Percentiles rank a stretch among this genome's conserved stretches.
These are phyloP conservation scores for Pholis gunnellus DNA, from an alignment of 2,113 vertebrate genomes.

Conservation along the genomic window DNA sequence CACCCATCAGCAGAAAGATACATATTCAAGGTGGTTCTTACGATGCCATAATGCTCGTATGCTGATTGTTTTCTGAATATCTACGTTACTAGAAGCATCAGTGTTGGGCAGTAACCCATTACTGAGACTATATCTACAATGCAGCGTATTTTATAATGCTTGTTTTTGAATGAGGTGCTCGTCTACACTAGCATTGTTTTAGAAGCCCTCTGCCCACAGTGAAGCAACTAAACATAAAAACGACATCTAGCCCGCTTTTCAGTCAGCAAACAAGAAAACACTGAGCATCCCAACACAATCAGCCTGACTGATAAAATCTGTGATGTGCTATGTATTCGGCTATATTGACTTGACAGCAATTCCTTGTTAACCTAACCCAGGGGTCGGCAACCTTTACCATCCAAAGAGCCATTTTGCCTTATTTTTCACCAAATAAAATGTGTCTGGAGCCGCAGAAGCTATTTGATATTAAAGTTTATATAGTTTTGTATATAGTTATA, in stretches of 20 bases:
- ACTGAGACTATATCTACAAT: background rate
- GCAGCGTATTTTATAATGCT: background rate
- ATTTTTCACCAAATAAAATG: too few relatives aligned
- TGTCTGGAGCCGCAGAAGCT: too few relatives aligned
- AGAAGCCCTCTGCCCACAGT: background rate
- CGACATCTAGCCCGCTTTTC: background rate
- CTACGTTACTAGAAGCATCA: background rate
- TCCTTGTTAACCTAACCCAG: too few relatives aligned
- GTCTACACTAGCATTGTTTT: background rate
- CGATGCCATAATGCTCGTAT: conserved; percentile 4
- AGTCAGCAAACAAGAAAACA: background rate
- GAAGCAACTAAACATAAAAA: background rate
- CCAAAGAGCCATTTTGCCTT: too few relatives aligned
- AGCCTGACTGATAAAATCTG: background rate
- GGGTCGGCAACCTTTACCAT: too few relatives aligned
- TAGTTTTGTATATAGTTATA: too few relatives aligned
- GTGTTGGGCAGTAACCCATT: background rate
- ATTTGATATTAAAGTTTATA: too few relatives aligned
- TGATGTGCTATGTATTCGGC: too few relatives aligned
- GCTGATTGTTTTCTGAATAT: conserved; percentile 5
- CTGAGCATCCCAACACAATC: background rate
- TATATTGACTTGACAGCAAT: too few relatives aligned
- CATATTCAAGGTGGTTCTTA: background rate
- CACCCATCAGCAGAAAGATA: background rate
- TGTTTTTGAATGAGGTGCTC: background rate